Conservation (phyloP, 1,140 invertebrate genomes). For the Diuraphis noxia region DNA sequence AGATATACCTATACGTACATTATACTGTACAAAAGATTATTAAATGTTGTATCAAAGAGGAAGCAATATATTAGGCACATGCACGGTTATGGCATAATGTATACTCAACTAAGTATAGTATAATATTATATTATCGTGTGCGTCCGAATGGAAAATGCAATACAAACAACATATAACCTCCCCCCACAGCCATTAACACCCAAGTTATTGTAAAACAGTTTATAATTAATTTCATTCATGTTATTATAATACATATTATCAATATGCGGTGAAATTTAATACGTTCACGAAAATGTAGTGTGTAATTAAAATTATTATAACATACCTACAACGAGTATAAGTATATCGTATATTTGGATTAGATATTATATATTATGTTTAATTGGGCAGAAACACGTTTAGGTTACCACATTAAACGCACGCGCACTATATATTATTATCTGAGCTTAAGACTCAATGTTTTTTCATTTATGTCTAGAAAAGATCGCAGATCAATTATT, state of each 20-base stretch:
- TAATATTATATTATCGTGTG: neutral
- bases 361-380: neutral
- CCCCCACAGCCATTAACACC: neutral
- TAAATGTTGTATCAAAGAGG: neutral
- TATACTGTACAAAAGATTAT: neutral
- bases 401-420: neutral
- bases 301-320: too few relatives aligned
- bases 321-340: too few relatives aligned
- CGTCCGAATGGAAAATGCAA: constrained; percentile 10
- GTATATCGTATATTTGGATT: neutral
- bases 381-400: neutral
- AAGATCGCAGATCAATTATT: neutral
- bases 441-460: neutral
- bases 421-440: neutral
- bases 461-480: neutral
- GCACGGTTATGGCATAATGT: neutral
- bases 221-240: constrained; percentile 2
- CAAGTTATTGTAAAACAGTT: neutral
- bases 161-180: constrained; percentile 11
- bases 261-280: neutral
- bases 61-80: neutral
- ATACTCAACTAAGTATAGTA: neutral
- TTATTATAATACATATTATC: neutral
- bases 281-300: neutral
- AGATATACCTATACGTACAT: neutral